Evolutionary conservation across 2,113 vertebrate genomes (phyloP), one percentile per base, ranked within the genome.

Genomic region (Sorex fumeus): DNA sequence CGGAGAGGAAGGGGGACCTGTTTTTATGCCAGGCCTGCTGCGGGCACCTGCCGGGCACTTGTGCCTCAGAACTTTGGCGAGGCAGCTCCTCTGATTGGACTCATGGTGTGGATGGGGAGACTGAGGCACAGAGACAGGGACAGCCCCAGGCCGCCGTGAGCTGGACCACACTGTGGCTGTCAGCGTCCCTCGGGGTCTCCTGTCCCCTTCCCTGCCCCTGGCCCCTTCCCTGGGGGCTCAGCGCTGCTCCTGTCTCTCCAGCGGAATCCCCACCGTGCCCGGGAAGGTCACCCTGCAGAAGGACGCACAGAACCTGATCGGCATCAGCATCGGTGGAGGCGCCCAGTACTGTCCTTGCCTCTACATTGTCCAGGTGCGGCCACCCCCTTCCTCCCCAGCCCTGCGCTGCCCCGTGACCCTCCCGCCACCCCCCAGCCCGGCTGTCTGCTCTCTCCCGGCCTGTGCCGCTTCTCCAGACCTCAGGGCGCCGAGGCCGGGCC

Each of bases 271-370:
- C 27, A 99, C 99, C 3, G 99, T 99, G 32, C 99, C 99, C 32
- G 99, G 99, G 5, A 99, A 99, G 86, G 98, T 99, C 92, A 98
- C 98, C 28, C 95, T 99, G 93, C 99, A 99, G 97, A 99, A 99
- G 94, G 99, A 99, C 62, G 94, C 98, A 4, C 99, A 99, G 95
- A 99, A 99, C 97, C 98, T 99, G 45, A 99, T 99, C 18, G 99
- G 99, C 32, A 99, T 99, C 97, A 99, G 99, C 77, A 99, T 99
- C 64, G 99, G 99, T 6, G 99, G 99, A 25, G 99, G 99, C 30
- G 99, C 99, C 18, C 99, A 99, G 96, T 99, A 99, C 97, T 99
- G 99, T 8, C 99, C 99, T 43, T 99, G 99, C 91, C 99, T 99
- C 91, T 99, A 99, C 92, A 99, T 99, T n/a, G 99, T 99, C 60